phyloP scores from a whole-genome alignment of 2,797 vertebrate genomes.

The Rhinophrynus dorsalis region DNA sequence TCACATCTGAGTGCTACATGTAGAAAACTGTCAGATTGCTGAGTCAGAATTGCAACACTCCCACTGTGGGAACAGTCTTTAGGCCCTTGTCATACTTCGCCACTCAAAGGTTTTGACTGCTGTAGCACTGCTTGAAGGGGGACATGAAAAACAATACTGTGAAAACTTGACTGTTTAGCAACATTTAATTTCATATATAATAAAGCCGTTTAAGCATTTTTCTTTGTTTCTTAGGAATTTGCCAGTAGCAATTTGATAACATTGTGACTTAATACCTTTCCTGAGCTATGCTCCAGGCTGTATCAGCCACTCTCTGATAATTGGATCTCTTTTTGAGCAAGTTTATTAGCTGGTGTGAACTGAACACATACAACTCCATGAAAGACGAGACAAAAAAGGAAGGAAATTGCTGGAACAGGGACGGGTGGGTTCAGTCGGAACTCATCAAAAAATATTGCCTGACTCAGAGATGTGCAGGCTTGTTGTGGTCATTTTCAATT shows the following conservation, averaged over 20 bases:
- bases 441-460: background rate
- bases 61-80: slow-evolving; percentile 27
- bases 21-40: slow-evolving; percentile 21
- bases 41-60: slow-evolving; percentile 25
- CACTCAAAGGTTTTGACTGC: slow-evolving; percentile 5
- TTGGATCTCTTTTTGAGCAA: background rate
- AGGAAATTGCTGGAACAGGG: background rate
- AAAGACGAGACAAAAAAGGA: background rate
- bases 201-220: slow-evolving; percentile 17
- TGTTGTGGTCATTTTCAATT: background rate
- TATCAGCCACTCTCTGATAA: background rate
- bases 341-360: slow-evolving; percentile 27
- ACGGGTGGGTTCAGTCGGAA: background rate
- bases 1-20: slow-evolving; percentile 7
- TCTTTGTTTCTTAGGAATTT: slow-evolving; percentile 31
- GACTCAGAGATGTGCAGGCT: background rate
- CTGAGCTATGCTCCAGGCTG: slow-evolving; percentile 17
- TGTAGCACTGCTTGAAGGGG: background rate
- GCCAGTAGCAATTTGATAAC: slow-evolving; percentile 19
- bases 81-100: slow-evolving; percentile 20
- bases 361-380: background rate
- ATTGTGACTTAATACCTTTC: background rate
- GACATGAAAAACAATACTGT: slow-evolving; percentile 29
- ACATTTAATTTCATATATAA: slow-evolving; percentile 3
- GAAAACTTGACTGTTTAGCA: slow-evolving; percentile 23